Evolutionary conservation across 1,140 invertebrate species (phyloP).

Genomic region (Holcopasites calliopsidis): DNA sequence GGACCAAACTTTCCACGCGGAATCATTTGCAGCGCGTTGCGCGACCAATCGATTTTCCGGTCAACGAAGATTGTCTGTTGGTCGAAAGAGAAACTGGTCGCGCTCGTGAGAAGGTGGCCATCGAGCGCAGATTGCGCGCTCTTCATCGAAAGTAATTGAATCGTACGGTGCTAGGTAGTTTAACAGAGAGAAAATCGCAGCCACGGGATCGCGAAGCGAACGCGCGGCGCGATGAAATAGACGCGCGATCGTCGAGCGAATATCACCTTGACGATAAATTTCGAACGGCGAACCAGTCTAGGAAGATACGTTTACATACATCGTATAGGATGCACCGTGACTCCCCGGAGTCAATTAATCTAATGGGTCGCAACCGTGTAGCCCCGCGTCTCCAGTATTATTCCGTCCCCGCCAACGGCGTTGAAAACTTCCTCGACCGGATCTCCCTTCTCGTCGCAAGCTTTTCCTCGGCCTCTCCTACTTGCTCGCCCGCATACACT

Average conservation of each 20-base stretch:
- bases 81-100: too few relatives aligned
- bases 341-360: slow-evolving; percentile 64
- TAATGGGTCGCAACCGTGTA: slow-evolving; percentile 58
- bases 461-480: neutral
- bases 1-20: slow-evolving; percentile 36
- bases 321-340: slow-evolving; percentile 36
- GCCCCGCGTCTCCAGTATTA: neutral
- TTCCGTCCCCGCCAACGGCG: too few relatives aligned
- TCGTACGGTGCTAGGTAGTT: too few relatives aligned
- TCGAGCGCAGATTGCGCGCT: too few relatives aligned
- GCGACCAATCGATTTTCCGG: neutral
- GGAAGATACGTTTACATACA: slow-evolving; percentile 4
- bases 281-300: neutral
- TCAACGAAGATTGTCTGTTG: too few relatives aligned
- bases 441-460: neutral
- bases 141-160: too few relatives aligned
- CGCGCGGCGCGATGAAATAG: too few relatives aligned
- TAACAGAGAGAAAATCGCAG: neutral
- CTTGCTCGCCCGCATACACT: neutral
- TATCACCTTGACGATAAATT: slow-evolving; percentile 32
- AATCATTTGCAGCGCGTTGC: neutral
- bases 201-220: too few relatives aligned
- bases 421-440: too few relatives aligned
- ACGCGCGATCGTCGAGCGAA: slow-evolving; percentile 14
- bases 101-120: too few relatives aligned